Conservation (phyloP, 2,888 invertebrate genomes). For the Petrolisthes manimaculis region DNA sequence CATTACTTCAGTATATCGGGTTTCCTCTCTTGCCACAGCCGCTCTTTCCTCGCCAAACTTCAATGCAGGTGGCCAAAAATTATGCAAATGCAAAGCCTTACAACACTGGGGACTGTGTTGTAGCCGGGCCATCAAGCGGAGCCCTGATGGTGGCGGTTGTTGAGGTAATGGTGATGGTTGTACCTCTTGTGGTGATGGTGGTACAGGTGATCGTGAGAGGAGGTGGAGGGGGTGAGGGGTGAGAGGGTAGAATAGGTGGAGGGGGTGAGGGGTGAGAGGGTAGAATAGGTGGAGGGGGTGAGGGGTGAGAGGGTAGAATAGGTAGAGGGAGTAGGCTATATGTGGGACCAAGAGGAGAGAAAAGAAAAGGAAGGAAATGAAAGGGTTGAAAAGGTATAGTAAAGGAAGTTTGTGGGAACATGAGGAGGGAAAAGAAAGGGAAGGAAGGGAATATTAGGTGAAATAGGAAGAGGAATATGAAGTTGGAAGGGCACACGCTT, state of each 20-base stretch:
- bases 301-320: not conserved
- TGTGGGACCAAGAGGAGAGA: not conserved
- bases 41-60: constrained; percentile 5
- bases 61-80: constrained; percentile 10
- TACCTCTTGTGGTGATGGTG: not conserved
- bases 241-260: not conserved
- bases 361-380: not conserved
- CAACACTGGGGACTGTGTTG: not conserved
- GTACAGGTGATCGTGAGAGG: not conserved
- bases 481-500: not conserved
- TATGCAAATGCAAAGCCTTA: not conserved
- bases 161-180: not conserved
- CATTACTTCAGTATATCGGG: too few species aligned
- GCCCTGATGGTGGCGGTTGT: not conserved
- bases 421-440: not conserved
- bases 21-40: not conserved
- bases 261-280: not conserved
- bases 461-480: not conserved
- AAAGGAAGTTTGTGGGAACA: not conserved
- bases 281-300: not conserved
- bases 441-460: not conserved
- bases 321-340: not conserved
- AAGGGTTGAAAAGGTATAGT: too few species aligned
- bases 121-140: not conserved
- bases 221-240: not conserved